Conservation (phyloP, 2,888 invertebrate genomes). For the Spodoptera picta region DNA sequence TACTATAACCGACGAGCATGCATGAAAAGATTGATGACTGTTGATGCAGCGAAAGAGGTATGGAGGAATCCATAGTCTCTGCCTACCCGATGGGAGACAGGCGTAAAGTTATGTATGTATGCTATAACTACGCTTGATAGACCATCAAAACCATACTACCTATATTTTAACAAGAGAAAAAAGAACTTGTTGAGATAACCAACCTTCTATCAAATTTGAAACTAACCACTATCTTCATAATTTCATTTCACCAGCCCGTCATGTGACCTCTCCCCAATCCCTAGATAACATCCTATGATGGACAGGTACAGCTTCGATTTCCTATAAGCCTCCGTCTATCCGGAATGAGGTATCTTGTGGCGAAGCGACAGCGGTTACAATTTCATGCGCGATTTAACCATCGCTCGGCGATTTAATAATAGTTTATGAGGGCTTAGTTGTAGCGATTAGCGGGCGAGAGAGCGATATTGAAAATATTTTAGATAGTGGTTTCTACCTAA, state of each 20-base stretch:
- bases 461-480: background rate
- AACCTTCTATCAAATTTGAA: background rate
- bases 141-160: no score
- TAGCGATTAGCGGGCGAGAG: conserved; percentile 16
- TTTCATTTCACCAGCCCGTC: background rate
- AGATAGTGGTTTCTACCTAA: no score
- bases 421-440: conserved; percentile 18
- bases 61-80: no score
- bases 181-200: no score
- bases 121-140: no score
- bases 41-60: no score
- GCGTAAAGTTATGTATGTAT: no score
- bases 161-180: no score
- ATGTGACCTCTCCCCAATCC: background rate
- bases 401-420: conserved; percentile 45
- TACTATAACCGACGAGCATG: no score
- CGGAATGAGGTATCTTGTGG: conserved; percentile 16
- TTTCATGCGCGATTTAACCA: conserved; percentile 52
- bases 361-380: conserved; percentile 34
- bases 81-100: no score
- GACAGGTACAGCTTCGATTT: conserved; percentile 20
- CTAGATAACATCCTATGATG: conserved; percentile 7
- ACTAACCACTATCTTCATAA: background rate
- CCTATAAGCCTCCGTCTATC: conserved; percentile 7
- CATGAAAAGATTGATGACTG: no score